Percentiles rank a stretch among this genome's conserved stretches.
Conservation (phyloP, 2,888 invertebrate genomes). For the Mythimna pallens region DNA sequence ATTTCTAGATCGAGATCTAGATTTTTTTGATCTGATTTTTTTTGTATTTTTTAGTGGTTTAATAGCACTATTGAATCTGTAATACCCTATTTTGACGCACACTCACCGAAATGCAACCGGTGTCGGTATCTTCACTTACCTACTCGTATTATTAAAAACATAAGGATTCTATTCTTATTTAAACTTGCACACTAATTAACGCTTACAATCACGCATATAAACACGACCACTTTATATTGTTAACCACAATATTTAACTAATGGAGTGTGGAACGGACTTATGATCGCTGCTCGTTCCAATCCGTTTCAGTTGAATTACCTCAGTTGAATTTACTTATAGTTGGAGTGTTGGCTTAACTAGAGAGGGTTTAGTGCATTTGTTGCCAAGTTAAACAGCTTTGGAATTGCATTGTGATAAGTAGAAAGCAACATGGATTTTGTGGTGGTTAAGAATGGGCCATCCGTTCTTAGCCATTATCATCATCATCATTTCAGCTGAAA, state of each 20-base stretch:
- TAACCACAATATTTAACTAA: conserved; percentile 42
- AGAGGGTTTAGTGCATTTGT: conserved; percentile 48
- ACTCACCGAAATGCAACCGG: no score
- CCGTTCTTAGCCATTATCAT: no score
- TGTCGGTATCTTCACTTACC: no score
- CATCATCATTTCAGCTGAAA: no score
- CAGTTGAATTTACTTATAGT: conserved; percentile 47
- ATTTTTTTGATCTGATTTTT: no score
- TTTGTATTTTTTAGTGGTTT: no score
- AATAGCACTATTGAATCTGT: no score
- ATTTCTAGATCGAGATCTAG: no score
- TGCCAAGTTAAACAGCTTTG: conserved; percentile 45
- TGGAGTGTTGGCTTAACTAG: conserved; percentile 40
- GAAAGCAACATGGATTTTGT: not conserved
- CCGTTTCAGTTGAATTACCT: conserved; percentile 56
- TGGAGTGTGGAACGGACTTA: conserved; percentile 32
- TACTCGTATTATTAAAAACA: no score
- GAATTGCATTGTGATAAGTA: conserved; percentile 39
- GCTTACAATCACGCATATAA: not conserved
- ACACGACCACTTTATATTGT: conserved; percentile 25
- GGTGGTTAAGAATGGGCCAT: not conserved
- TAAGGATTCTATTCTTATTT: not conserved
- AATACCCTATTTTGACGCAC: no score
- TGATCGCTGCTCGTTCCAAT: conserved; percentile 46
- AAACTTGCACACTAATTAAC: not conserved